Base-by-base conservation (phyloP, 2,797 vertebrate species). In the Serranus cabrilla region DNA sequence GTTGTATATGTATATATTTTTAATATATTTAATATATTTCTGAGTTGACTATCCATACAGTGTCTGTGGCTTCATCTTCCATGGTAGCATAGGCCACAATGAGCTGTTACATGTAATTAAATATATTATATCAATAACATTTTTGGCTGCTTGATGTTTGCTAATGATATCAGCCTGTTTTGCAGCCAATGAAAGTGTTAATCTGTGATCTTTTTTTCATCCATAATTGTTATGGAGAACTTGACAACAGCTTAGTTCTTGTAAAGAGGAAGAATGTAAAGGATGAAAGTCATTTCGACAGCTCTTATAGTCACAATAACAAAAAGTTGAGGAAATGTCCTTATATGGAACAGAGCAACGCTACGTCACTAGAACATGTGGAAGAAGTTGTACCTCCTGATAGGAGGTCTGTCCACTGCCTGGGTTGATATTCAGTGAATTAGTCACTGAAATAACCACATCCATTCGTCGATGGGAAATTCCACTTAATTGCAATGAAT, bases 251-350 rank as follows among this genome's bases (percentile, higher is more conserved):
- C 4, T 45, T 4, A 6, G n/a, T 31, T 39, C 37, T 31, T 34
- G 7, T 51, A 42, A 61, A 40, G 27, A 55, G 54, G 25, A 60
- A 55, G 17, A 43, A 40, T 21, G 16, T 42, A 55, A 39, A 21
- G n/a, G 20, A 64, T 40, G 14, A 1, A 45, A 43, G 25, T 74
- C 17, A 46, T 74, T 62, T 25, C 49, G 55, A 72, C 67, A 76
- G 21, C 8, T 43, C 0, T n/a, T n/a, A 4, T 18, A 11, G 13
- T 18, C 2, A 1, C 37, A 67, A 12, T 18, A 27, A 18, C 1
- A 27, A 16, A 23, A 4, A 3, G 21, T 7, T 31, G 8, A 63
- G 11, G 27, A 34, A 8, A 65, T 64, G 39, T 63, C 27, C 25
- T 37, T 49, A 47, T 7, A 21, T 45, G 11, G 9, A 47, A 23